Evolutionary conservation across 1,140 invertebrate genomes (phyloP).

Genomic region (Acarapis woodi): DNA sequence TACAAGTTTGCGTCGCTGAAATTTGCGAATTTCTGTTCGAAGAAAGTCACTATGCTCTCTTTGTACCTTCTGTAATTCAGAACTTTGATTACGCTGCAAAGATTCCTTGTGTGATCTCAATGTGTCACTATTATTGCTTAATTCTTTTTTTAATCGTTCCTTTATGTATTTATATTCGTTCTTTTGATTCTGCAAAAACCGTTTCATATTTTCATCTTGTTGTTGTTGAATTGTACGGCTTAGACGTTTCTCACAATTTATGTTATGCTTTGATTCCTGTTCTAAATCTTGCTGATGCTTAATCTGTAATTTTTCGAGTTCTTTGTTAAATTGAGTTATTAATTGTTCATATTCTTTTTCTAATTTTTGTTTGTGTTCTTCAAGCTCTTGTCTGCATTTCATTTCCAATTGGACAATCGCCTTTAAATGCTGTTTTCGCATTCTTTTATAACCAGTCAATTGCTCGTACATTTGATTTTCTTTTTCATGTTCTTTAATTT

Average conservation of each 20-base stretch:
- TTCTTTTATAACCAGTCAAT: conserved; percentile 94
- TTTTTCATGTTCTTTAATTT: conserved; percentile 82
- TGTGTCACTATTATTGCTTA: conserved; percentile 8
- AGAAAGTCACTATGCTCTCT: conserved; percentile 65
- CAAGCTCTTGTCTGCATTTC: conserved; percentile 75
- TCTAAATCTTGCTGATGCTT: conserved; percentile 72
- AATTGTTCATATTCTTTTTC: conserved; percentile 89
- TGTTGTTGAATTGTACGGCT: conserved; percentile 61
- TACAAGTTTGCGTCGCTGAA: conserved; percentile 60
- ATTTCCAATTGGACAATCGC: conserved; percentile 60
- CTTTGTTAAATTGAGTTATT: conserved; percentile 60
- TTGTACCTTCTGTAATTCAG: conserved; percentile 55
- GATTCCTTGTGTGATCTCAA: conserved; percentile 59
- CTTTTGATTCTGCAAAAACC: conserved; percentile 66
- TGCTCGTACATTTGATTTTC: conserved; percentile 93
- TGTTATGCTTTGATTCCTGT: conserved; percentile 56
- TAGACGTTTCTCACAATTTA: conserved; percentile 64
- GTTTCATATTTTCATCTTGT: conserved; percentile 66
- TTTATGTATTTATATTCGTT: conserved; percentile 94
- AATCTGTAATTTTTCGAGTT: conserved; percentile 58
- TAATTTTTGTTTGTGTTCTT: conserved; percentile 68
- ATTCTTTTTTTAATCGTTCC: conserved; percentile 26
- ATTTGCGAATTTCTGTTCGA: conserved; percentile 62
- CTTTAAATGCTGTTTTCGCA: conserved; percentile 86
- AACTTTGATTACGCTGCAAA: conserved; percentile 60